Evolutionary conservation across 2,113 vertebrate genomes (phyloP).

Genomic region (Nansenia antarctica): DNA sequence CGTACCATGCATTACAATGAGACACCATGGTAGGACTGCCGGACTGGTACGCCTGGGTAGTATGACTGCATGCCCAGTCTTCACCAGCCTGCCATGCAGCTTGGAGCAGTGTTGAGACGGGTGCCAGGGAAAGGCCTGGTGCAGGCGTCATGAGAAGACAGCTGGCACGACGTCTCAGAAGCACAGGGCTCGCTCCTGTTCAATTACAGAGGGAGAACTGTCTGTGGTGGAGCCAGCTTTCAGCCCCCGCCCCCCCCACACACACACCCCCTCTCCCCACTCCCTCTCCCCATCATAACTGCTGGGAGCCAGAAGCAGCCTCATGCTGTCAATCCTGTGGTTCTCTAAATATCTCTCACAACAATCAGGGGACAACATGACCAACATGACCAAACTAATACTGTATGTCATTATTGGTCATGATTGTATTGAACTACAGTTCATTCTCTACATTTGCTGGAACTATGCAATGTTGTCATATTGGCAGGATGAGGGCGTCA

Average conservation of each 20-base stretch:
- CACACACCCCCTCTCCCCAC: not conserved
- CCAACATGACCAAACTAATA: too few relatives aligned
- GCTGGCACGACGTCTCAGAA: not conserved
- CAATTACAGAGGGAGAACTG: not conserved
- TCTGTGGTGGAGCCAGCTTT: conserved; percentile 4
- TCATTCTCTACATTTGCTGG: too few relatives aligned
- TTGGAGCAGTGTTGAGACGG: not conserved
- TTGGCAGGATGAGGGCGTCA: too few relatives aligned
- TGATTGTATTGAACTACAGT: too few relatives aligned
- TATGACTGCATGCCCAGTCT: not conserved
- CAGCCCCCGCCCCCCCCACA: not conserved
- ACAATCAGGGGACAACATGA: too few relatives aligned
- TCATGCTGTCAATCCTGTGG: not conserved
- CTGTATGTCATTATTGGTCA: too few relatives aligned
- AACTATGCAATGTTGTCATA: too few relatives aligned
- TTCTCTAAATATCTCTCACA: too few relatives aligned
- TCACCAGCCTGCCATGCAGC: not conserved
- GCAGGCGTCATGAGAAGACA: not conserved
- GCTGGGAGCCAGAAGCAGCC: not conserved
- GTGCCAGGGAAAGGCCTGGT: not conserved
- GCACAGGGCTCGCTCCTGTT: not conserved
- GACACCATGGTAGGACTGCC: not conserved
- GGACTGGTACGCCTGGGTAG: not conserved
- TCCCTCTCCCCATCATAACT: not conserved
- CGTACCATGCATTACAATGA: not conserved